Percentiles rank a stretch among this genome's conserved stretches.
These are phyloP conservation scores for Pipistrellus kuhlii DNA, from an alignment of 2,797 vertebrate species.

Conservation along the genomic window DNA sequence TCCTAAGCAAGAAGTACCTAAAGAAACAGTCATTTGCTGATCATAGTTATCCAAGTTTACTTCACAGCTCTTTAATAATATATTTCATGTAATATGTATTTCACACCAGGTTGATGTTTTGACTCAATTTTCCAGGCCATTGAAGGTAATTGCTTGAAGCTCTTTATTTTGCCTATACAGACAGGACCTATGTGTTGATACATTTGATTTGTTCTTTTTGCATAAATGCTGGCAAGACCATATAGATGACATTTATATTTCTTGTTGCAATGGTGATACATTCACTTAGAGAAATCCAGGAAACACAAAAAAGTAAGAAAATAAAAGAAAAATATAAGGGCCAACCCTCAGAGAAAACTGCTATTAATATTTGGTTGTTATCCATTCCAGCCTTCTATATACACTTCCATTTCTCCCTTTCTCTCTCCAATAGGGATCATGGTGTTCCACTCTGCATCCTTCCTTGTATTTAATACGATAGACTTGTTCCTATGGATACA, in stretches of 20 bases:
- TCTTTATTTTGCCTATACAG: background rate
- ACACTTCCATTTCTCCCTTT: background rate
- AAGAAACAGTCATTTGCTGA: background rate
- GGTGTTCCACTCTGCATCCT: background rate
- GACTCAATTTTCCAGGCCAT: background rate
- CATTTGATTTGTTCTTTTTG: conserved; percentile 35
- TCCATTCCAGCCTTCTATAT: background rate
- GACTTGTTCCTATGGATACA: background rate
- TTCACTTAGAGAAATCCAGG: conserved; percentile 28
- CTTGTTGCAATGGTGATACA: background rate
- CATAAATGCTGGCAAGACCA: background rate
- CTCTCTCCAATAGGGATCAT: background rate
- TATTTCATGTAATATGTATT: background rate
- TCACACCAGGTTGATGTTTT: background rate
- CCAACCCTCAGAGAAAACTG: background rate
- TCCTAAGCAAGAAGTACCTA: background rate
- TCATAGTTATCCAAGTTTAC: background rate
- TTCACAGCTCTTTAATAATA: background rate
- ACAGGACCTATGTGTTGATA: background rate
- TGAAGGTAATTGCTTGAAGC: background rate
- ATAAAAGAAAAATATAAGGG: background rate
- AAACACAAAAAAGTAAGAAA: conserved; percentile 29
- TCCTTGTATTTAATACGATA: background rate
- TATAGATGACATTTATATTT: background rate
- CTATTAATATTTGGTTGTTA: background rate